Conservation (phyloP, 2,113 vertebrate genomes). For the Chamaea fasciata region DNA sequence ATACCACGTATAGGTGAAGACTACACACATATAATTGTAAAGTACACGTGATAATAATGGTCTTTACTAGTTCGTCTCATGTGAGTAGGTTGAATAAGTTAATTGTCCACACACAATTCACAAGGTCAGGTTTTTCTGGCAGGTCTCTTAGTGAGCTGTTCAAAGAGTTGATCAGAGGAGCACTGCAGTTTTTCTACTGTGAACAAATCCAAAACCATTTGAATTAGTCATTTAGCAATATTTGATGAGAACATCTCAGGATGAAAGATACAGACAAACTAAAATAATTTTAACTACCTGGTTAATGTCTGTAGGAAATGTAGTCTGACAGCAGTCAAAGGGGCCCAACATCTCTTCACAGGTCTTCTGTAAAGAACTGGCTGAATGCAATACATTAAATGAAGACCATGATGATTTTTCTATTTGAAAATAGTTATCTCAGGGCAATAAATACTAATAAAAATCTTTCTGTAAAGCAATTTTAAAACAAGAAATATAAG, state of each 20-base stretch:
- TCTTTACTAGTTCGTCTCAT: background rate
- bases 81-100: background rate
- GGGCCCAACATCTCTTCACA: background rate
- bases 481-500: background rate
- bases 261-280: background rate
- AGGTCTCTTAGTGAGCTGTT: background rate
- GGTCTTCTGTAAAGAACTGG: background rate
- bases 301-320: background rate
- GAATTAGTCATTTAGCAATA: background rate
- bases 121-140: background rate
- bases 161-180: background rate
- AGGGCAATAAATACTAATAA: background rate
- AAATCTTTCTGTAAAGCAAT: background rate
- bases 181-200: background rate
- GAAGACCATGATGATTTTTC: background rate
- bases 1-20: background rate
- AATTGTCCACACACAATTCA: background rate
- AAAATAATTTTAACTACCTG: background rate
- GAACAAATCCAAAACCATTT: background rate
- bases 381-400: background rate
- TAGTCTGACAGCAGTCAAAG: accelerated
- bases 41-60: background rate
- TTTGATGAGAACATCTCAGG: background rate
- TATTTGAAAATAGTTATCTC: background rate
- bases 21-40: background rate